Conservation (phyloP, 2,113 vertebrate genomes). For the Python bivittatus region DNA sequence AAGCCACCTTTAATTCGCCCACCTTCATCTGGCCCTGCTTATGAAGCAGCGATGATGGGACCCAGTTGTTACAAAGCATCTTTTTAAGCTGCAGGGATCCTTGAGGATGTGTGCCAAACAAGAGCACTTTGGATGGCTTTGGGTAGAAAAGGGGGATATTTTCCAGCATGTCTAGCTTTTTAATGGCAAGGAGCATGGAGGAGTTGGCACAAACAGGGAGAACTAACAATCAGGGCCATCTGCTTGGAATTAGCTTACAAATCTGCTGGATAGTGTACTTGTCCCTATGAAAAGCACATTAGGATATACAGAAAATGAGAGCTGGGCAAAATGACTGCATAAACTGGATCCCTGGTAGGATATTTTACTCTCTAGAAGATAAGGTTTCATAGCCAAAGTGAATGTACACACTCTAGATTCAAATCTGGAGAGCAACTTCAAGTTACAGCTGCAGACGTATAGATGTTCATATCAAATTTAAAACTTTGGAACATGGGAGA, state of each 20-base stretch:
- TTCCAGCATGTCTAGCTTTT: slow-evolving; percentile 45
- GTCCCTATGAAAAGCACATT: background rate
- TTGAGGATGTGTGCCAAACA: slow-evolving; percentile 9
- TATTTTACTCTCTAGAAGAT: background rate
- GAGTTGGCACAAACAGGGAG: slow-evolving; percentile 34
- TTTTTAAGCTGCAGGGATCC: slow-evolving; percentile 2
- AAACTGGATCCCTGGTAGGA: background rate
- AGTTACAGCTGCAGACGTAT: background rate
- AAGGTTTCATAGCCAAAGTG: background rate
- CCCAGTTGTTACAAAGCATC: background rate
- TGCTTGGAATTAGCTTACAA: slow-evolving; percentile 57
- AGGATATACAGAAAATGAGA: background rate
- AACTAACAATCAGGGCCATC: slow-evolving; percentile 48
- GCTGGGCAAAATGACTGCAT: background rate
- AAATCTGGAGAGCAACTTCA: background rate
- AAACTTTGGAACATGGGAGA: background rate
- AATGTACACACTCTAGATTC: background rate
- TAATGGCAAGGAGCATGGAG: slow-evolving; percentile 45
- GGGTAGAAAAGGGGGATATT: slow-evolving; percentile 53
- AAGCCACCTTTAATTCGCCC: background rate
- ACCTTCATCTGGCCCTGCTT: background rate
- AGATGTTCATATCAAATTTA: background rate
- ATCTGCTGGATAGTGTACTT: background rate
- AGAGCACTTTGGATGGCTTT: slow-evolving; percentile 47
- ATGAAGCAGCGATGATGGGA: background rate